Percentiles rank a stretch among this genome's conserved stretches.
These are phyloP conservation scores for Sardinella longiceps DNA, from an alignment of 2,797 vertebrate genomes.

Conservation along the genomic window DNA sequence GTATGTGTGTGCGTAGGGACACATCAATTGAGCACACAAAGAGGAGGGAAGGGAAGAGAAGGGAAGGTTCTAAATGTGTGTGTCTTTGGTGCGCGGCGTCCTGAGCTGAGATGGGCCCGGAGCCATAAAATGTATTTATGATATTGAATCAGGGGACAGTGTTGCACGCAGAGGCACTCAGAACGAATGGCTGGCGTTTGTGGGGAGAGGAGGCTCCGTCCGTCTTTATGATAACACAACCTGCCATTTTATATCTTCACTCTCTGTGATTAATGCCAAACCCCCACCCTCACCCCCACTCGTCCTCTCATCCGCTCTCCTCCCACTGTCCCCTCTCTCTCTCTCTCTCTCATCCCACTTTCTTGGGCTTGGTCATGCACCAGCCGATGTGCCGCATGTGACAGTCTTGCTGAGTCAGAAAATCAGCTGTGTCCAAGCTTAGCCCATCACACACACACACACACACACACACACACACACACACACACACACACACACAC, in stretches of 20 bases:
- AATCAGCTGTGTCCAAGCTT: constrained; percentile 31
- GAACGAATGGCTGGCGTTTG: constrained; percentile 35
- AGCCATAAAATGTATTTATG: constrained; percentile 64
- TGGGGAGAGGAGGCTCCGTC: constrained; percentile 13
- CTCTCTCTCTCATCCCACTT: background rate
- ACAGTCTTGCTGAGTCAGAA: constrained; percentile 35
- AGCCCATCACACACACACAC: constrained; percentile 21
- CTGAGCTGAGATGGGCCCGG: constrained; percentile 48
- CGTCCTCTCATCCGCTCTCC: constrained; percentile 5
- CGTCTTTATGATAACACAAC: constrained; percentile 25
- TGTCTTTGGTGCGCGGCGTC: background rate
- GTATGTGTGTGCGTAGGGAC: background rate
- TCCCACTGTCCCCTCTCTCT: background rate
- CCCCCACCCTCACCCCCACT: background rate
- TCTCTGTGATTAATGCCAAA: constrained; percentile 10
- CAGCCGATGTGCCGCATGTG: constrained; percentile 25
- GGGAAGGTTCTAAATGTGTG: background rate
- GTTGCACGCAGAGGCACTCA: background rate
- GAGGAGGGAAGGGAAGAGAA: background rate
- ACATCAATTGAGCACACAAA: background rate
- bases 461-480: constrained; percentile 32
- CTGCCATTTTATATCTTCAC: constrained; percentile 18
- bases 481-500: background rate
- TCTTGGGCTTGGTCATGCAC: background rate
- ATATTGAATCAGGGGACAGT: constrained; percentile 13